Base-by-base conservation (phyloP, 2,113 vertebrate species). In the Glareola pratincola region DNA sequence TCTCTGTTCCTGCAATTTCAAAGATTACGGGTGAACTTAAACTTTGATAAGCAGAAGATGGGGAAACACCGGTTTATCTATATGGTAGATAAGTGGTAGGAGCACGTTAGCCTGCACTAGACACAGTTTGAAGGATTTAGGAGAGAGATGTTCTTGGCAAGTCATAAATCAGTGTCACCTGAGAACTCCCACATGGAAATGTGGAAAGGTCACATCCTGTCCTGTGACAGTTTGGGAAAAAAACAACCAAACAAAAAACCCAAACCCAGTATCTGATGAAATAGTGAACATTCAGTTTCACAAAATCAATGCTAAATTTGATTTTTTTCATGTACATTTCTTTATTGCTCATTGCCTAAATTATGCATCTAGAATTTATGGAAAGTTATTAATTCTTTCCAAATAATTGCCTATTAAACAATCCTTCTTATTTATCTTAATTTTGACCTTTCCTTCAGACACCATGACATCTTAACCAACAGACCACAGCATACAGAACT, bases 371-470 rank as follows among this genome's bases (percentile, higher is more conserved):
- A 76, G 22, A 82, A 75, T 72, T 86, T 56, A 59, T 51, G 69
- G 6, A 75, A 64, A 69, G 30, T 62, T 50, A 54, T 47, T n/a
- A 90, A 74, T 85, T 84, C 53, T 78, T 80, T 91, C 57, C 53
- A 50, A 76, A 73, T 72, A 84, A 82, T 6, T 77, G 56, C 17
- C 50, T 82, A 74, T 82, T 91, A 96, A 93, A 83, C 53, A 79
- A 63, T 84, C 51, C 82, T 76, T 54, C 39, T 87, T 85, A 62
- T 15, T 86, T 84, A 62, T 76, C 72, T 89, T 72, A 79, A 82
- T 92, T 94, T 94, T 85, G 60, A 95, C 60, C 53, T 91, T 95
- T 82, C 67, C 62, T 50, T 88, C 63, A 51, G 36, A 85, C 30
- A 59, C 8, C 21, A 16, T 47, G 74, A 81, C 82, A 92, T 87